Conservation (phyloP, 2,113 vertebrate genomes). For the Menidia beryllina region DNA sequence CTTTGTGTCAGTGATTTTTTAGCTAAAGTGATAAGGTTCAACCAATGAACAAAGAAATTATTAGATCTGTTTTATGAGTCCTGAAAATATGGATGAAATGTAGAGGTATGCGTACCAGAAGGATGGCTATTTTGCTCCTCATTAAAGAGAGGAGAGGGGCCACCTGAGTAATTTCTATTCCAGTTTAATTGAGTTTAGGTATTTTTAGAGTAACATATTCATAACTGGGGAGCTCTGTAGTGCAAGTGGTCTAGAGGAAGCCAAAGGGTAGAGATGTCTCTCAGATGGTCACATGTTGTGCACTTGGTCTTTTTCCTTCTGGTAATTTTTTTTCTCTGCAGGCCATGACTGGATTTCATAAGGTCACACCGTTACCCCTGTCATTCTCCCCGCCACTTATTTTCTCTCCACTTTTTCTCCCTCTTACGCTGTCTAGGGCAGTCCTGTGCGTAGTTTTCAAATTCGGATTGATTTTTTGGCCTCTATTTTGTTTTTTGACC, state of each 20-base stretch:
- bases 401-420: conserved; percentile 19
- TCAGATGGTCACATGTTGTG: conserved; percentile 47
- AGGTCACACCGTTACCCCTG: conserved; percentile 66
- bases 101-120: conserved; percentile 17
- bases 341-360: conserved; percentile 63
- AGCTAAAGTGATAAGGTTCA: conserved; percentile 21
- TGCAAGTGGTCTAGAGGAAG: conserved; percentile 40
- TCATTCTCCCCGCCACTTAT: conserved; percentile 41
- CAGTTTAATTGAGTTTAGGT: conserved; percentile 64
- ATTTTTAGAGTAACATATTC: conserved; percentile 58
- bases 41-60: conserved; percentile 43
- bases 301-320: conserved; percentile 47
- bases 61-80: conserved; percentile 20
- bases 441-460: conserved; percentile 14
- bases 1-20: conserved; percentile 34
- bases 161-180: conserved; percentile 57
- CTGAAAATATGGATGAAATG: conserved; percentile 28
- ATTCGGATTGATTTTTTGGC: too few relatives aligned
- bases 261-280: conserved; percentile 26
- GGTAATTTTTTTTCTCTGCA: conserved; percentile 67
- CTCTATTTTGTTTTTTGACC: conserved; percentile 12
- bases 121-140: conserved; percentile 44
- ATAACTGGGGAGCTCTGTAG: conserved; percentile 42
- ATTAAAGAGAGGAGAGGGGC: conserved; percentile 50
- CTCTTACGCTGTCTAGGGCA: background rate